phyloP scores from a whole-genome alignment of 2,113 vertebrate genomes.

The Menidia beryllina region DNA sequence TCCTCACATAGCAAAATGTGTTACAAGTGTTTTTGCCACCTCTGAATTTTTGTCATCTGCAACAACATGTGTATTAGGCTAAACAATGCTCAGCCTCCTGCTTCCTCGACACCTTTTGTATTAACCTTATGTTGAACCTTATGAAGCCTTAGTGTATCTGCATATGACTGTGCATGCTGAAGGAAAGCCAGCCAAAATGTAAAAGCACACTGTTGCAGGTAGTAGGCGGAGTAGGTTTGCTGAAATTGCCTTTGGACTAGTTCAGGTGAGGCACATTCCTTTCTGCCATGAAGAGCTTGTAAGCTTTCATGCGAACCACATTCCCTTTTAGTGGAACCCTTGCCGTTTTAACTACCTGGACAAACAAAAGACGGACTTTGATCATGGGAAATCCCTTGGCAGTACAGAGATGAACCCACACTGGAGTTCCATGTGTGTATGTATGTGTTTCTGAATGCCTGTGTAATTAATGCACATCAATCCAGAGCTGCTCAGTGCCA shows the following conservation, averaged over 20 bases:
- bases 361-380: conserved; percentile 84
- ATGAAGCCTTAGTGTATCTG: not conserved
- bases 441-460: conserved; percentile 21
- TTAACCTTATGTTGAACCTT: conserved; percentile 1
- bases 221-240: conserved; percentile 39
- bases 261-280: conserved; percentile 37
- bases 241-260: conserved; percentile 21
- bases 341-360: conserved; percentile 82
- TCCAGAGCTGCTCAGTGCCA: conserved; percentile 52
- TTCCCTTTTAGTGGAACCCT: conserved; percentile 58
- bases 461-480: conserved; percentile 55
- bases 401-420: conserved; percentile 69
- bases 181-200: conserved; percentile 17
- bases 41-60: conserved; percentile 36
- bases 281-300: conserved; percentile 54
- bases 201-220: conserved; percentile 5
- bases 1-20: conserved; percentile 13
- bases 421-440: conserved; percentile 31
- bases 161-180: conserved; percentile 7
- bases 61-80: conserved; percentile 24
- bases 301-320: conserved; percentile 49
- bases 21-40: conserved; percentile 9
- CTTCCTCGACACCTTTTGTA: conserved; percentile 4
- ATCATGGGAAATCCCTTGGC: conserved; percentile 82
- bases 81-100: conserved; percentile 11